Conservation (phyloP, 2,888 invertebrate genomes). For the Melinopterus prodromus region DNA sequence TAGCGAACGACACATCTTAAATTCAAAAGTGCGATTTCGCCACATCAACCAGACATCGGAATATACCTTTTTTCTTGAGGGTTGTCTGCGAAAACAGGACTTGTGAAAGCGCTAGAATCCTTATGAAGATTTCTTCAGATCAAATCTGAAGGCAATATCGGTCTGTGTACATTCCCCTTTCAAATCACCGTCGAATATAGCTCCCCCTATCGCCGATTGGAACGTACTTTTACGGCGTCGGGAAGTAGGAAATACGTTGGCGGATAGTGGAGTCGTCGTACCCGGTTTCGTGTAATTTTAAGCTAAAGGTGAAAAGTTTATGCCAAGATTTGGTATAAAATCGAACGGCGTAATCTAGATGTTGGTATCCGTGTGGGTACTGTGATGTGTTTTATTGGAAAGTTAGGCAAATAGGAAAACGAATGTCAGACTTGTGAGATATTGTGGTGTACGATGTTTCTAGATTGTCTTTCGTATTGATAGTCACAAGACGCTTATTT, state of each 20-base stretch:
- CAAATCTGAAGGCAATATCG: neutral
- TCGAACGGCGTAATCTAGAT: neutral
- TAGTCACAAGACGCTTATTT: too few relatives aligned
- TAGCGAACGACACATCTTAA: neutral
- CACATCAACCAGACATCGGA: neutral
- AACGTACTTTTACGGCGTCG: neutral
- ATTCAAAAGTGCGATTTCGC: neutral
- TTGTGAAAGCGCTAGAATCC: neutral
- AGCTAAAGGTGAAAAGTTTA: neutral
- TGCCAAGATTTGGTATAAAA: neutral
- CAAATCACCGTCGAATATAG: neutral
- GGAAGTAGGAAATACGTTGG: neutral
- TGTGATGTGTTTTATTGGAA: too few relatives aligned
- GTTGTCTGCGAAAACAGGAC: neutral
- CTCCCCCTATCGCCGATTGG: neutral
- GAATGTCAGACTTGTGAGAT: too few relatives aligned
- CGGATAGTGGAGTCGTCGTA: neutral
- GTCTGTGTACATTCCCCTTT: neutral
- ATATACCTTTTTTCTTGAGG: neutral
- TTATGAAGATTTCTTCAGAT: neutral
- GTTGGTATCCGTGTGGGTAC: too few relatives aligned
- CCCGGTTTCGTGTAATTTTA: neutral
- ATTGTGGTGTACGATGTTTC: too few relatives aligned
- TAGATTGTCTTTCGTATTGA: too few relatives aligned
- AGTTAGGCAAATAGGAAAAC: too few relatives aligned